Conservation (phyloP, 2,888 invertebrate species). For the Operophtera brumata region DNA sequence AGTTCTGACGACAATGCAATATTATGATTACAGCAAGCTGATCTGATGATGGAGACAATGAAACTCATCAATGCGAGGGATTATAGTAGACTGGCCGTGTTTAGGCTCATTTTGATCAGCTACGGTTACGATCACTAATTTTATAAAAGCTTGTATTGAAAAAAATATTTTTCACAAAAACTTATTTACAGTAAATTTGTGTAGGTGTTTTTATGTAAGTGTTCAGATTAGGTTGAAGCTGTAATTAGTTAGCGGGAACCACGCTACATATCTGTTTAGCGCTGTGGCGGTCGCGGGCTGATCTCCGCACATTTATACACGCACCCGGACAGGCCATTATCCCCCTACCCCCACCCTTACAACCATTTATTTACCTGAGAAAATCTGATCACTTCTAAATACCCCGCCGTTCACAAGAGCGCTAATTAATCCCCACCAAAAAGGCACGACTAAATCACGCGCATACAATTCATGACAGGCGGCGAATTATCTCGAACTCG, state of each 20-base stretch:
- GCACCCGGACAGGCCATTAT: conserved; percentile 42
- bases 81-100: too few relatives aligned
- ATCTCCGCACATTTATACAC: conserved; percentile 50
- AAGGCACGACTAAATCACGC: conserved; percentile 43
- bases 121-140: too few relatives aligned
- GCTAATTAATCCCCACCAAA: conserved; percentile 50
- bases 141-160: too few relatives aligned
- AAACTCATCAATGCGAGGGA: too few relatives aligned
- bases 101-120: too few relatives aligned
- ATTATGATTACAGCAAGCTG: too few relatives aligned
- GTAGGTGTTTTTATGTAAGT: conserved; percentile 14
- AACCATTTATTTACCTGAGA: conserved; percentile 40
- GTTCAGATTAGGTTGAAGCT: conserved; percentile 40
- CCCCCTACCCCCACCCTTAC: conserved; percentile 34
- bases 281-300: conserved; percentile 37
- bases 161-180: too few relatives aligned
- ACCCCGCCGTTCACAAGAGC: conserved; percentile 43
- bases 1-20: too few relatives aligned
- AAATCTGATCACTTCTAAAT: conserved; percentile 37
- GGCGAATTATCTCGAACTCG: conserved; percentile 44
- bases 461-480: conserved; percentile 45
- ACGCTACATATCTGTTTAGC: conserved; percentile 51
- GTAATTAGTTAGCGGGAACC: conserved; percentile 49
- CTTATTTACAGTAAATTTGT: not conserved
- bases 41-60: too few relatives aligned